Conservation (phyloP, 2,113 vertebrate genomes). For the Callipepla squamata region DNA sequence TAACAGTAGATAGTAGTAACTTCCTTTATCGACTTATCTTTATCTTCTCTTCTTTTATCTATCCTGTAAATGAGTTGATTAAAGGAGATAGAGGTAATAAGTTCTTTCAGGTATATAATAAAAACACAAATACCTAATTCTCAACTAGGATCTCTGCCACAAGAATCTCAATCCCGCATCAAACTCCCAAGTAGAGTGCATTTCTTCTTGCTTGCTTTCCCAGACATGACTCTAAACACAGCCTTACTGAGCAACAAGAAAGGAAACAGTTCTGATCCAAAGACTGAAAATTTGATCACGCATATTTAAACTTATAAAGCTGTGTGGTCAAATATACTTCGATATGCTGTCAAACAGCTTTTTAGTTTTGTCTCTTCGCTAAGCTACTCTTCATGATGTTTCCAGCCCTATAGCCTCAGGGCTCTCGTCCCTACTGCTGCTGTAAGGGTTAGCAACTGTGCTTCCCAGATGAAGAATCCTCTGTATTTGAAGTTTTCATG, state of each 20-base stretch:
- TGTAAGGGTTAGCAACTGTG: constrained; percentile 39
- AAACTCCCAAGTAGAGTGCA: neutral
- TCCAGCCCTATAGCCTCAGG: constrained; percentile 29
- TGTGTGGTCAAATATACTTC: constrained; percentile 23
- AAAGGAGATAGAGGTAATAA: neutral
- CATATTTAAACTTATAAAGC: constrained; percentile 28
- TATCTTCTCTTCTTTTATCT: neutral
- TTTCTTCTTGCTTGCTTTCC: neutral
- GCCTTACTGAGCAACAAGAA: neutral
- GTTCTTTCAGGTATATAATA: neutral
- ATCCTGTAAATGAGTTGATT: neutral
- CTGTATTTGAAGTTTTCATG: neutral
- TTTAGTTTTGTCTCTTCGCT: constrained; percentile 45
- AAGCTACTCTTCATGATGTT: constrained; percentile 29
- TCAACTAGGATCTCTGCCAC: neutral
- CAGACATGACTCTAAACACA: neutral
- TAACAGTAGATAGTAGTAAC: neutral
- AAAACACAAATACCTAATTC: neutral
- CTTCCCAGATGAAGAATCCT: neutral
- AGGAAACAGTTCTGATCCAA: neutral
- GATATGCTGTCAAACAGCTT: constrained; percentile 57
- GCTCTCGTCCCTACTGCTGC: constrained; percentile 16
- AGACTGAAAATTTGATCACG: constrained; percentile 43
- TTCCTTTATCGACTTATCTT: neutral
- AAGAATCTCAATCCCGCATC: neutral